Evolutionary conservation across 64 coral and sea anemone species (phyloP), one percentile per base, ranked within the genome.

Genomic region (Stylophora pistillata): DNA sequence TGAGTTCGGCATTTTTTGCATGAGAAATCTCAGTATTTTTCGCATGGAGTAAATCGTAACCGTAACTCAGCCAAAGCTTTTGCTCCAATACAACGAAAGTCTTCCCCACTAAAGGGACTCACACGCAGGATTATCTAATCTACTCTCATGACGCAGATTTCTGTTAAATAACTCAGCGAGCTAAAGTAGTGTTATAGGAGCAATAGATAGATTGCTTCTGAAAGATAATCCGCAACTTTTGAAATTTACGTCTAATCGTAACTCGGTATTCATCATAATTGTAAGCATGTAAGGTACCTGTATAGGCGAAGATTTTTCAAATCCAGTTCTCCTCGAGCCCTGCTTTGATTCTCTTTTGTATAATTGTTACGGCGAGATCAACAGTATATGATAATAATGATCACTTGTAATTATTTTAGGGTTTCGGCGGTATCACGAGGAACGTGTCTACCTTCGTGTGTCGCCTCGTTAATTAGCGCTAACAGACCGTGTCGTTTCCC

Each of bases 381-480:
- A 21, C 65, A 69, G 20, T 34, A 70, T 70, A 61, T 41, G 26
- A 71, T 84, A 18, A 55, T 60, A 32, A 15, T 47, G 53, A 70
- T 14, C 14, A 30, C 30, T 84, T 3, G 66, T 70, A 68, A 70
- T 84, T 84, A 84, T 66, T 68, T n/a, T 84, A 70, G 62, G 23
- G 32, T 37, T 34, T 32, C n/a, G n/a, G 37, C 37, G 37, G 37
- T 33, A 70, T 16, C 23, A 63, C 80, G 61, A 47, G 69, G 21
- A 20, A 77, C 47, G 58, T 78, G 55, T 27, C 13, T 9, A 27
- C 5, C 31, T 11, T 26, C 17, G 33, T 26, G 33, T 84, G 60
- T 84, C 80, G 31, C 80, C 62, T 68, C 28, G 12, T 84, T 84
- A 84, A 84, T 84, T 84, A 84, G 80, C 26, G 80, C 31, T 70